These are phyloP conservation scores for Tetraneura akinire DNA, from an alignment of 1,140 invertebrate genomes.

Conservation along the genomic window DNA sequence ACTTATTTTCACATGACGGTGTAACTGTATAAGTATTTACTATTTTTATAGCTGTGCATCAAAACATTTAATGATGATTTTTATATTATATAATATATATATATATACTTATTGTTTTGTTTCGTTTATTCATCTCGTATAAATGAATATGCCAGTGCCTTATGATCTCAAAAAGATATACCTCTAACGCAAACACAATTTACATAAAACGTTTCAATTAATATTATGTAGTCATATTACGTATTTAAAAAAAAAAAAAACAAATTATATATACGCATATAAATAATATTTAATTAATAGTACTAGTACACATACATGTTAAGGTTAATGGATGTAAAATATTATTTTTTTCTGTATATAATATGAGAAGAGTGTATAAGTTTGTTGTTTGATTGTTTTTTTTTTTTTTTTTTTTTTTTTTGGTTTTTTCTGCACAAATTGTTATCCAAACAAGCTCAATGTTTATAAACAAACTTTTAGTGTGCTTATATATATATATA, in stretches of 20 bases:
- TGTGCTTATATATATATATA: slow-evolving; percentile 45
- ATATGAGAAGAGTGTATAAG: slow-evolving; percentile 29
- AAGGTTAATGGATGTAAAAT: slow-evolving; percentile 42
- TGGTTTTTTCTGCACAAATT: slow-evolving; percentile 28
- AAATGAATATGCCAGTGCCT: slow-evolving; percentile 50
- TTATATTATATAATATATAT: background rate
- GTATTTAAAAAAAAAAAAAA: background rate
- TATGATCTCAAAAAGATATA: slow-evolving; percentile 51
- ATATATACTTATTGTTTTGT: background rate
- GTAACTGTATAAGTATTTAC: background rate
- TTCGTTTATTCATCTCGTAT: slow-evolving; percentile 13
- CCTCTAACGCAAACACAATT: slow-evolving; percentile 37
- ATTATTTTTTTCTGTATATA: slow-evolving; percentile 15
- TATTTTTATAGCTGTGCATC: slow-evolving; percentile 20
- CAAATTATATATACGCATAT: background rate
- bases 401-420: background rate
- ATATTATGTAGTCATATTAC: background rate
- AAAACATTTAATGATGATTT: no score
- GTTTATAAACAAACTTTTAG: slow-evolving; percentile 41
- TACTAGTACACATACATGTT: slow-evolving; percentile 21
- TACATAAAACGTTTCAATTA: slow-evolving; percentile 16
- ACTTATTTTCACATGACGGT: slow-evolving; percentile 30
- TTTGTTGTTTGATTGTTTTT: slow-evolving; percentile 37
- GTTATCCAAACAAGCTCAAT: slow-evolving; percentile 46
- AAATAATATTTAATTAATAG: slow-evolving; percentile 21